Base-by-base conservation (phyloP, 2,113 vertebrate genomes). In the Fulica atra region DNA sequence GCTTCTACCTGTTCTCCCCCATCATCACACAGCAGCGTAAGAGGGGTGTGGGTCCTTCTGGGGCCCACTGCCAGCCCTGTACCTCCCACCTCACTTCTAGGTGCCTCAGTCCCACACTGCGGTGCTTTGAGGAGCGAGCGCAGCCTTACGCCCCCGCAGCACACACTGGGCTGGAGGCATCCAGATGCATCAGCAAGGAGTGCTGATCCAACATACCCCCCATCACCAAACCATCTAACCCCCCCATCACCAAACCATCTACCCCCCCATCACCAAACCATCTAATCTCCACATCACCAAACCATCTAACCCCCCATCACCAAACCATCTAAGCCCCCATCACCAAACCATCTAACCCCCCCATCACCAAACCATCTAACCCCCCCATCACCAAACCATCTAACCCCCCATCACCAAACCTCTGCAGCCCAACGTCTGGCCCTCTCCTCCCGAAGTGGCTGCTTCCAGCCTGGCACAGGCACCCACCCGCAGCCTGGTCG, bases 21-120 rank as follows among this genome's bases (percentile, higher is more conserved):
- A 57, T 79, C 82, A 76, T 16, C 70, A 17, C 53, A 89, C 4
- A 87, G 64, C 84, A 95, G 91, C 31, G 3, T 13, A 71, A 78
- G 68, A 53, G 84, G 57, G 72, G 38, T 88, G 38, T 5, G 11
- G 60, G 80, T 31, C 81, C 77, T 65, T 7, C 0, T 1, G 6
- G 50, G 81, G 86, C 93, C 76, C 36, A 54, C 86, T 66, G 87
- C 77, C 89, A 57, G 78, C 89, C 89, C 96, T 76, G 92, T 87
- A 93, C 96, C 89, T 97, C 94, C 95, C 94, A 88, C 73, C 94
- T 95, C n/a, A n/a, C n/a, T n/a, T n/a, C n/a, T n/a, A n/a, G n/a
- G n/a, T n/a, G n/a, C n/a, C n/a, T n/a, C n/a, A n/a, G n/a, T n/a
- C n/a, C 42, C 42, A 42, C 13, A 14, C 86, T 96, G 91, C 59